A percentile compares a stretch with the other conserved stretches of the same genome.
Evolutionary conservation across 2,888 invertebrate species (phyloP).

Genomic region (Clitarchus hookeri): DNA sequence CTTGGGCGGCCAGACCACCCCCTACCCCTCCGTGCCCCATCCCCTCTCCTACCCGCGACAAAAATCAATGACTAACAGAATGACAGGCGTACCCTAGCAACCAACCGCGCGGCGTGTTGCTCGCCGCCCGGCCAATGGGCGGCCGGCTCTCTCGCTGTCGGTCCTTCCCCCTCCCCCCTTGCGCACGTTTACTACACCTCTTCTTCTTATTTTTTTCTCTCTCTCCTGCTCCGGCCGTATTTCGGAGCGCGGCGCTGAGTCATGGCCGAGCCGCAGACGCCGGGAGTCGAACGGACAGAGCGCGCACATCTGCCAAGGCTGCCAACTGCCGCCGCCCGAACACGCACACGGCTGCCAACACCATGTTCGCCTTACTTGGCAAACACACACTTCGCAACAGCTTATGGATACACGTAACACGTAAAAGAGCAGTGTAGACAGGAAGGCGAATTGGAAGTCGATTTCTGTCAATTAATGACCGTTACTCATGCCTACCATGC

Average conservation of each 20-base stretch:
- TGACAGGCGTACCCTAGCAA: conserved; percentile 32
- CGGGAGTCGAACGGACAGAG: conserved; percentile 14
- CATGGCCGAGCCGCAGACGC: neutral
- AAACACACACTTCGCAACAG: neutral
- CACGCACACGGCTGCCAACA: neutral
- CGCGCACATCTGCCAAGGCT: neutral
- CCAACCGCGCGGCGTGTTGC: conserved; percentile 24
- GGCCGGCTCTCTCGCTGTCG: neutral
- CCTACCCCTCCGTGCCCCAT: conserved; percentile 10
- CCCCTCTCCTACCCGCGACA: conserved; percentile 23
- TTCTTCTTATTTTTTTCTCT: neutral
- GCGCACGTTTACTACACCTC: neutral
- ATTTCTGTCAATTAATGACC: no score
- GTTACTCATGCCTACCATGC: no score
- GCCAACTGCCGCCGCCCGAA: neutral
- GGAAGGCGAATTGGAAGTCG: no score
- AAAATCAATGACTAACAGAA: conserved; percentile 36
- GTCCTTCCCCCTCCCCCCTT: neutral
- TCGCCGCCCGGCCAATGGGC: neutral
- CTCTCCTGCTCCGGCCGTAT: neutral
- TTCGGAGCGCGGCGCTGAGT: neutral
- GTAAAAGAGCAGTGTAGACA: no score
- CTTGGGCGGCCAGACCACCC: neutral
- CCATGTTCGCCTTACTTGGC: neutral
- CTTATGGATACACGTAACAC: no score